Conservation (phyloP, 2,888 invertebrate genomes). For the Lasioglossum pauxillum region DNA sequence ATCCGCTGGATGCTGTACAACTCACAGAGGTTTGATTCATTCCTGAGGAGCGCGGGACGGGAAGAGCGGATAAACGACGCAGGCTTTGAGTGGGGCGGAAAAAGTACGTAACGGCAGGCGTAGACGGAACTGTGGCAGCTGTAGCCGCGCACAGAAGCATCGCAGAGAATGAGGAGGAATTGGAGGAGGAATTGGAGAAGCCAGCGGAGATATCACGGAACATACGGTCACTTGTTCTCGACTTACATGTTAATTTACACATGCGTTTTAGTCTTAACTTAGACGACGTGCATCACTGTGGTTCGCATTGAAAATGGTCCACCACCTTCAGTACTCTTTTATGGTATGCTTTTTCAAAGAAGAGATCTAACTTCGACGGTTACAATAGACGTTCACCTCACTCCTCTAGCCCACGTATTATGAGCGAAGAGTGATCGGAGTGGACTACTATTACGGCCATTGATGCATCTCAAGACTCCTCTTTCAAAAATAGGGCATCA, state of each 20-base stretch:
- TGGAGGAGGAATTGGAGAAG: conserved; percentile 31
- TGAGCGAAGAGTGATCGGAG: neutral
- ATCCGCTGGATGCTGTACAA: conserved; percentile 61
- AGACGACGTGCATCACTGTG: neutral
- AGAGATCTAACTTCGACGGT: neutral
- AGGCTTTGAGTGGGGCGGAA: conserved; percentile 55
- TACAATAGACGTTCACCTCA: neutral
- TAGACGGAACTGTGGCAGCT: conserved; percentile 59
- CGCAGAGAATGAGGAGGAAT: conserved; percentile 25
- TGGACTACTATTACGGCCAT: neutral
- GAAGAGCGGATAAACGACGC: conserved; percentile 32
- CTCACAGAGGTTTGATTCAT: conserved; percentile 78
- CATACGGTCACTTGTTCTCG: conserved; percentile 72
- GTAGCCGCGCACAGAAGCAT: conserved; percentile 32
- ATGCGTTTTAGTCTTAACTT: neutral
- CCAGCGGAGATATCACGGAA: conserved; percentile 62
- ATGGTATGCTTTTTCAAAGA: neutral
- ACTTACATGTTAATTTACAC: conserved; percentile 62
- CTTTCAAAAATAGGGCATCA: neutral
- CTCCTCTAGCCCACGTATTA: too few species aligned
- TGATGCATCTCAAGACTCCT: neutral
- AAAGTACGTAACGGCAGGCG: conserved; percentile 54
- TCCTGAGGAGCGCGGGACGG: conserved; percentile 37
- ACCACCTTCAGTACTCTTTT: neutral
- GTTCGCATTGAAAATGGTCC: neutral